Base-by-base conservation (phyloP, 1,140 invertebrate genomes). In the Oscheius sp. region DNA sequence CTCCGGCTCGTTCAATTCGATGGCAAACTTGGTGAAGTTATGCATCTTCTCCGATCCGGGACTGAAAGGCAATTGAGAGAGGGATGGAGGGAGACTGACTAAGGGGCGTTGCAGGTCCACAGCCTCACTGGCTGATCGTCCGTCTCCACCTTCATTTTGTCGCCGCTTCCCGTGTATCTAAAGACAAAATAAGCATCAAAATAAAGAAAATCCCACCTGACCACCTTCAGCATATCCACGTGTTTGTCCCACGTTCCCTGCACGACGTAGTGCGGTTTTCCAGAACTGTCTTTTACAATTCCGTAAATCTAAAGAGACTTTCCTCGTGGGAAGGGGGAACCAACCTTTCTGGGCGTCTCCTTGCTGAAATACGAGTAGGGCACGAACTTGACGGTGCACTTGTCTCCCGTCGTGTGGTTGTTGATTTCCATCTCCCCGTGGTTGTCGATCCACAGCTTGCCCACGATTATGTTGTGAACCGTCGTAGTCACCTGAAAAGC, bases 371-470 rank as follows among this genome's bases (percentile, higher is more conserved):
- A 99, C 58, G 94, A 95, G 86, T 99, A 99, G 10, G 95, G 93
- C 81, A 93, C 91, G 85, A 93, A 96, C 84, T 96, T 99, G 28
- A 99, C 88, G 85, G 94, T 91, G 85, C 95, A 97, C 84, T 92
- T 94, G 81, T 95, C 91, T 62, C 93, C 93, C 97, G 88, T 73
- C 55, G 90, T 90, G 73, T 92, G 90, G 86, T 95, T 94, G 31
- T 89, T 88, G 74, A 98, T 97, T 83, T 97, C 94, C 93, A 97
- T 97, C 84, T 99, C 95, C 35, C 96, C 97, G 84, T 96, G 93
- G 85, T 99, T 94, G 87, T 99, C 97, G 18, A 99, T 93, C 97
- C 97, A 99, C 71, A 99, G 88, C 87, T 94, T 95, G 64, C 97
- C 97, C 38, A 99, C 95, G 77, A 99, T 98, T 75, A 99, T 98